Evolutionary conservation across 1,140 invertebrate species (phyloP), one percentile per base, ranked within the genome.

Genomic region (Zaprionus lachaisei): DNA sequence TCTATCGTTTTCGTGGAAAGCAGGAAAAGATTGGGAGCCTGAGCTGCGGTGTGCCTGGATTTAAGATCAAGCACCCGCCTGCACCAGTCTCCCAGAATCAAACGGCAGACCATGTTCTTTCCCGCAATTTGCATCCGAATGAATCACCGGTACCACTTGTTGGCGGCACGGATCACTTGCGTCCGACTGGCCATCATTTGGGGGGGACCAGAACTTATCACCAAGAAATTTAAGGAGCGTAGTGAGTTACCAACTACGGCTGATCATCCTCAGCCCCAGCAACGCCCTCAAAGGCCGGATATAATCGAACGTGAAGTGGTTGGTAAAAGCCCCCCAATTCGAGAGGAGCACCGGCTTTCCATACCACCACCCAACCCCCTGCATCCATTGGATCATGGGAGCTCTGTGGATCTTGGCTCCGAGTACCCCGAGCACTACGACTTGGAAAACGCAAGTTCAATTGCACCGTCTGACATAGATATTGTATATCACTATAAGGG

Each of bases 401-500:
- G 94, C 68, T 94, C 94, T 41, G 95, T 95, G 68, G 95, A 95
- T 77, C 92, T 96, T 60, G 96, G 97, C 91, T 96, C 96, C 1
- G 98, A 99, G 92, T 95, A 97, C 77, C 98, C 98, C 0, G 98
- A 99, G 92, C 98, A 98, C 91, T 99, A 99, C 87, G 98, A 99
- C 92, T 93, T 99, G 62, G 98, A 99, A 93, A 99, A 99, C 93
- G 98, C 98, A 1, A 98, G 98, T 92, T 98, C 97, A 1, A 99
- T 99, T 77, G 98, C 98, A 1, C 98, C 98, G 0, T 98, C 98
- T 12, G 98, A 99, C 93, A 99, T 99, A 72, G 98, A 99, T 90
- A 97, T 99, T 71, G 97, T 98, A 1, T 98, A 98, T 86, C 98
- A 99, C 92, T 99, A 99, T 92, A 98, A 99, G 94, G 97, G 98